A percentile compares a stretch with the other conserved stretches of the same genome.
phyloP scores from a whole-genome alignment of 1,140 invertebrate species.

The Piezodorus guildinii region DNA sequence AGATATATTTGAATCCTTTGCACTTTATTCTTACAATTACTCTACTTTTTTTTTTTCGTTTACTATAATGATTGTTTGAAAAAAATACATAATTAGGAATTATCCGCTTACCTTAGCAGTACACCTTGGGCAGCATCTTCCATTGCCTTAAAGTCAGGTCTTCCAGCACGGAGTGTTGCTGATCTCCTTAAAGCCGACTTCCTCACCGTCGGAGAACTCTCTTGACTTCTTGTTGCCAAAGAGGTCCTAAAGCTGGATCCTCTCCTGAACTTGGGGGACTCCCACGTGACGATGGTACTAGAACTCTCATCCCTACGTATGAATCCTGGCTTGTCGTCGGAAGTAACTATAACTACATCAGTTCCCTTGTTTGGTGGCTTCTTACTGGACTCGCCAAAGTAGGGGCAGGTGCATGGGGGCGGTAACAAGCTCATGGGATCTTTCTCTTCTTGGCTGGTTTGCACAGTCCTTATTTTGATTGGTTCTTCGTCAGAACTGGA shows the following conservation, averaged over 20 bases:
- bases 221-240: constrained; percentile 4
- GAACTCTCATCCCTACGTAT: constrained; percentile 8
- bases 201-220: constrained; percentile 15
- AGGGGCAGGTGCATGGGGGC: constrained; percentile 63
- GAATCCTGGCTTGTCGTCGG: constrained; percentile 21
- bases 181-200: constrained; percentile 39
- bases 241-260: constrained; percentile 25
- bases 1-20: too few species aligned
- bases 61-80: too few species aligned
- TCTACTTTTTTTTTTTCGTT: too few species aligned
- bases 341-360: constrained; percentile 27
- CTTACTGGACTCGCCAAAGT: constrained; percentile 44
- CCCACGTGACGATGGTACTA: constrained; percentile 25
- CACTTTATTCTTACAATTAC: too few species aligned
- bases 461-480: constrained; percentile 22
- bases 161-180: constrained; percentile 36
- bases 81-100: too few species aligned
- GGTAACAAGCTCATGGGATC: constrained; percentile 42
- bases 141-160: constrained; percentile 22
- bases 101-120: constrained; percentile 11
- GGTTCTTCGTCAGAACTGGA: constrained; percentile 23
- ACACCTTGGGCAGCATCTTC: constrained; percentile 23
- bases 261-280: constrained; percentile 21
- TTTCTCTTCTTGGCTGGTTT: constrained; percentile 22
- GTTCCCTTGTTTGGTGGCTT: constrained; percentile 18